Base-by-base conservation (phyloP, 1,140 invertebrate species). In the Drosophila santomea region DNA sequence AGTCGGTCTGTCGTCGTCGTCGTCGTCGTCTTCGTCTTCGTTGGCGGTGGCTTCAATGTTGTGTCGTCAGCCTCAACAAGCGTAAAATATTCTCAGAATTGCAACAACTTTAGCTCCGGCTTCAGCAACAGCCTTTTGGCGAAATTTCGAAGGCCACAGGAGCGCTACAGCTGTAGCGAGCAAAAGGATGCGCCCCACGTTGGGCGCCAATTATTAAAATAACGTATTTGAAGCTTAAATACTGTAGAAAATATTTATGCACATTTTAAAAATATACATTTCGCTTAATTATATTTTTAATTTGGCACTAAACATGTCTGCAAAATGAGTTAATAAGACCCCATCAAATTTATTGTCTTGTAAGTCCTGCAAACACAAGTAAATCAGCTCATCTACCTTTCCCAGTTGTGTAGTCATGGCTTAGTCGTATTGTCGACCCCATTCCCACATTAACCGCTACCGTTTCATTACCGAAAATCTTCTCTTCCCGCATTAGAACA, bases 61-160 rank as follows among this genome's bases (percentile, higher is more conserved):
- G 76, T 77, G 74, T 89, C 77, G 84, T 80, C 83, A 80, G 73
- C 83, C 69, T 80, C 84, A 88, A 84, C 84, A 83, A 89, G 84
- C 84, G 84, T 89, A 89, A 89, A 80, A 89, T 89, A 89, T 89
- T 89, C 84, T 84, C 52, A 74, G 84, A 89, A 89, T 80, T 89
- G 84, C 85, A 89, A 76, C 83, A 82, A 84, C 84, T 89, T 89
- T 71, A 55, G 82, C 80, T 85, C 50, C 50, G 69, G 52, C 72
- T 52, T 50, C 74, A 57, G 50, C 41, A 55, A 8, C 62, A 64
- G 83, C 54, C 84, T 83, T 88, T 80, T 83, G 76, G 72, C 84
- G 77, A 71, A 62, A 84, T 78, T 80, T 78, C 55, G 73, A 83
- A 35, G 66, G 62, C 28, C 45, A 47, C 81, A 85, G 81, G 78